Base-by-base conservation (phyloP, 2,113 vertebrate genomes). In the Coptodon bakossiorum region DNA sequence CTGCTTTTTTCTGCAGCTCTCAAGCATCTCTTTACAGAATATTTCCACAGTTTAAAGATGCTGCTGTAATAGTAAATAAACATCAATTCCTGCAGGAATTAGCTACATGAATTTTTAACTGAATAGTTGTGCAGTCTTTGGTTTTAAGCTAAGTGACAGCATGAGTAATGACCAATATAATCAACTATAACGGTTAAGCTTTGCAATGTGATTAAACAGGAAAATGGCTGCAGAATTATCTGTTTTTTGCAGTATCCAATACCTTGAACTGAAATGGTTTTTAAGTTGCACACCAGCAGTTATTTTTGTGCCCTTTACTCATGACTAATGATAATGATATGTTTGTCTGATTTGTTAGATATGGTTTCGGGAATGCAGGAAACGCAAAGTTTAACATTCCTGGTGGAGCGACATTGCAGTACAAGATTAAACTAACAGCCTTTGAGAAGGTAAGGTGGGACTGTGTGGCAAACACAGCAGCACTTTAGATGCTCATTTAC, bases 371-470 rank as follows among this genome's bases (percentile, higher is more conserved):
- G 84, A 96, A 83, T 50, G 78, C 87, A 45, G 99, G 98, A 56
- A 98, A 97, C 22, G 91, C 95, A 61, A 97, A 97, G 86, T 98
- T 98, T 81, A 96, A 97, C 50, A 97, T 99, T 90, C 98, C 98
- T 71, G 96, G 96, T 31, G 94, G 96, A 29, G 98, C 97, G 3
- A 97, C 96, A 5, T 94, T 99, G 10, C 95, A 97, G 7, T 99
- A 99, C 68, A 98, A 97, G 93, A 93, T 99, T 63, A 98, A 96
- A 57, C 97, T 99, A 53, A 97, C 96, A 86, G 97, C 94, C 57
- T 99, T 99, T 95, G 99, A 99, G 92, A 99, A 99, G 98, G 98
- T 99, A 91, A 81, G 93, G 4, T 19, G 10, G 9, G 4, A 2
- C 43, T 12, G 13, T 52, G 7, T 76, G 40, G 22, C 29, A 61